Percentiles rank a stretch among this genome's conserved stretches.
These are phyloP conservation scores for silkworm (Bombyx mori) DNA, from an alignment of 1,140 invertebrate species.

Conservation along the genomic window ASM3026992v2 NC_085117.1:11266001-11266500, in stretches of 20 bases:
- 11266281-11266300: too few species aligned
- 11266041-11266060: constrained; percentile 48
- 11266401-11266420: constrained; percentile 10
- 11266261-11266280: too few species aligned
- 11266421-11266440: constrained; percentile 32
- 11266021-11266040: constrained; percentile 32
- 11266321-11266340: too few species aligned
- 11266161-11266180: too few species aligned
- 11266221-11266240: too few species aligned
- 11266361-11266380: constrained; percentile 13
- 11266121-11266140: background rate
- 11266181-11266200: too few species aligned
- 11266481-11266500: constrained; percentile 27
- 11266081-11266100: constrained; percentile 10
- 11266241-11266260: too few species aligned
- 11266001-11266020: constrained; percentile 45
- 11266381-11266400: constrained; percentile 20
- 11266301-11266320: too few species aligned
- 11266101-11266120: constrained; percentile 11
- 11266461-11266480: constrained; percentile 49
- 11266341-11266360: background rate
- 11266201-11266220: too few species aligned
- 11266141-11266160: background rate
- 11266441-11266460: constrained; percentile 24
- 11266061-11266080: constrained; percentile 46